Evolutionary conservation across 2,113 vertebrate species (phyloP).

Genomic region (Melanerpes formicivorus): DNA sequence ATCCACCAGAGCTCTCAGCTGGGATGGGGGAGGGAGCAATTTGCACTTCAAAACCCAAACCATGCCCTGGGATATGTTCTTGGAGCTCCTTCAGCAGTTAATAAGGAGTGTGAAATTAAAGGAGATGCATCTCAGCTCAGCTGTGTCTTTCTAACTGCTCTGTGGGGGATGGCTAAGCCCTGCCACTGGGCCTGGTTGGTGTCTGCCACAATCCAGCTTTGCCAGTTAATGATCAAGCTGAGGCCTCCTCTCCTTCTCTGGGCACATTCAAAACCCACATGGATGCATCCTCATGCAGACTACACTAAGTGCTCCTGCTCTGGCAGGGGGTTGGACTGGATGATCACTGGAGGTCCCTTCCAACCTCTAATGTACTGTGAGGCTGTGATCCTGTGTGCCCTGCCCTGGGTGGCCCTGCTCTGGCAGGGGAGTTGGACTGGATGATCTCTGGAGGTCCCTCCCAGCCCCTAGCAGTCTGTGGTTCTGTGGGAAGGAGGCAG

Average conservation of each 20-base stretch:
- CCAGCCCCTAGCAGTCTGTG: no score
- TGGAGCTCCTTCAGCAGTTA: background rate
- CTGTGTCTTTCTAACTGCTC: background rate
- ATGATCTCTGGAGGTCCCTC: no score
- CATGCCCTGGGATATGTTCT: background rate
- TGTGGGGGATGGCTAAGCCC: background rate
- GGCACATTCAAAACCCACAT: no score
- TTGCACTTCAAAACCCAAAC: constrained; percentile 57
- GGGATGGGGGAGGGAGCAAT: background rate
- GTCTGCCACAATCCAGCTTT: background rate
- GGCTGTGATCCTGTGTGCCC: no score
- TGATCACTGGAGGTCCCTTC: no score
- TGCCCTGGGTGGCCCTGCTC: no score
- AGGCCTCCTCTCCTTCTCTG: background rate
- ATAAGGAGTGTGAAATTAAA: constrained; percentile 27
- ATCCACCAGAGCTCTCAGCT: background rate
- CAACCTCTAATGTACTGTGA: no score
- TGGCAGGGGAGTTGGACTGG: no score
- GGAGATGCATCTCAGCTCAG: constrained; percentile 18
- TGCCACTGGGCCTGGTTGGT: background rate
- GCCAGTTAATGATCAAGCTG: background rate
- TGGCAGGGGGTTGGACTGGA: no score
- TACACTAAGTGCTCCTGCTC: no score
- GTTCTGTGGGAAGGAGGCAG: background rate
- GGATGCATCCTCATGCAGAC: no score